Evolutionary conservation across 1,140 invertebrate genomes (phyloP).

Genomic region (Adelges cooleyi): DNA sequence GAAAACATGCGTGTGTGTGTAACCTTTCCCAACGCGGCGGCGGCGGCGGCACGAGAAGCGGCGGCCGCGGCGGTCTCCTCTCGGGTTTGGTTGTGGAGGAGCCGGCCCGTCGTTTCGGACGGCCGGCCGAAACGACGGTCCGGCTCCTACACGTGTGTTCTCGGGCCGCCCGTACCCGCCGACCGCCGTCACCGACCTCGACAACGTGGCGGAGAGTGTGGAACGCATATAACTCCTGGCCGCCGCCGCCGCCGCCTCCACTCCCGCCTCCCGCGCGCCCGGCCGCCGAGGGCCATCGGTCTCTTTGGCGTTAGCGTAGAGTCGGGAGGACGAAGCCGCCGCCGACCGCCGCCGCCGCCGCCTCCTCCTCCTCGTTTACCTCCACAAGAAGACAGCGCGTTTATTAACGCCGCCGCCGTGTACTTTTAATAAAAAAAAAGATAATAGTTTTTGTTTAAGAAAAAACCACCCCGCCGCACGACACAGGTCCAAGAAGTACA

Average conservation of each 20-base stretch:
- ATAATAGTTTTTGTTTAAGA: no score
- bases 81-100: slow-evolving; percentile 6
- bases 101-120: not conserved
- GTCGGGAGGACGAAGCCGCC: no score
- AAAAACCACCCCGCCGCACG: no score
- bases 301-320: no score
- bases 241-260: not conserved
- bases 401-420: no score
- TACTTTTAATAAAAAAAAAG: no score
- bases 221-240: not conserved
- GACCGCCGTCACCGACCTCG: slow-evolving; percentile 30
- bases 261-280: not conserved
- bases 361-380: no score
- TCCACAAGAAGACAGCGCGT: no score
- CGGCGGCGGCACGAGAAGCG: not conserved
- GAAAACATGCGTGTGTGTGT: not conserved
- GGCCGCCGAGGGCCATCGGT: no score
- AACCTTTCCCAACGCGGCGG: slow-evolving; percentile 19
- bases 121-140: slow-evolving; percentile 4
- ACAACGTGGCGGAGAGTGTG: slow-evolving; percentile 30
- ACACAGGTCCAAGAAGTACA: no score
- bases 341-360: no score
- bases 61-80: not conserved
- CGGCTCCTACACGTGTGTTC: slow-evolving; percentile 29
- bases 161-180: slow-evolving; percentile 13